Evolutionary conservation across 2,888 invertebrate species (phyloP), one percentile per base, ranked within the genome.

Genomic region (Melieria omissa): DNA sequence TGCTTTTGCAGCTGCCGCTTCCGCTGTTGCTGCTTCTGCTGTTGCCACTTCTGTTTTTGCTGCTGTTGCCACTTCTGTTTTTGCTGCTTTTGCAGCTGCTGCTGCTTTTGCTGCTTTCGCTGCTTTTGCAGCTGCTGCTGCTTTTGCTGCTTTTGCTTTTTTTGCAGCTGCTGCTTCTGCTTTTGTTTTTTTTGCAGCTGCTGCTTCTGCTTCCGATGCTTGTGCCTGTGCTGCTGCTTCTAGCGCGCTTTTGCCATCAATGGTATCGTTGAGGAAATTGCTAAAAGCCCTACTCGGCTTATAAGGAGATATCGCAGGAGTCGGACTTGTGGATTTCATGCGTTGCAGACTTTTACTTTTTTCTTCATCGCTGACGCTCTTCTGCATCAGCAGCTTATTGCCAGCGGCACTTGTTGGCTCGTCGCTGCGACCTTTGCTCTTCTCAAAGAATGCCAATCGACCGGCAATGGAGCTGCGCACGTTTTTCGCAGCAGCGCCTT

Each of bases 311-410:
- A 73, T 61, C 44, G 73, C 58, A 41, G 68, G 16, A 29, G 70
- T 55, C 29, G 71, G 47, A 8, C 58, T n/a, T 4, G 61, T 16
- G 46, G 46, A 73, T 52, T 75, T 75, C 46, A 71, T 70, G 54
- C 71, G 75, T 47, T 77, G 72, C 9, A 79, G 72, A 65, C 77
- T 77, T 64, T 79, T 76, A 0, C 75, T 72, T 72, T 90, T 90
- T 76, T 91, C 90, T 78, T 91, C 90, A 80, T 91, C 90, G 79
- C 90, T 90, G 66, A 90, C 82, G 9, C 90, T 89, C 70, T 88
- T 85, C 65, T 81, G 82, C 57, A 83, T 73, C 73, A 75, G 66
- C 57, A 74, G 52, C 61, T 71, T 74, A 44, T 70, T 66, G 29
- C 29, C 29, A 29, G 29, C 29, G 29, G 3, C 29, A 45, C 52